Evolutionary conservation across 2,113 vertebrate species (phyloP), one percentile per base, ranked within the genome.

Genomic region (Pipa parva): DNA sequence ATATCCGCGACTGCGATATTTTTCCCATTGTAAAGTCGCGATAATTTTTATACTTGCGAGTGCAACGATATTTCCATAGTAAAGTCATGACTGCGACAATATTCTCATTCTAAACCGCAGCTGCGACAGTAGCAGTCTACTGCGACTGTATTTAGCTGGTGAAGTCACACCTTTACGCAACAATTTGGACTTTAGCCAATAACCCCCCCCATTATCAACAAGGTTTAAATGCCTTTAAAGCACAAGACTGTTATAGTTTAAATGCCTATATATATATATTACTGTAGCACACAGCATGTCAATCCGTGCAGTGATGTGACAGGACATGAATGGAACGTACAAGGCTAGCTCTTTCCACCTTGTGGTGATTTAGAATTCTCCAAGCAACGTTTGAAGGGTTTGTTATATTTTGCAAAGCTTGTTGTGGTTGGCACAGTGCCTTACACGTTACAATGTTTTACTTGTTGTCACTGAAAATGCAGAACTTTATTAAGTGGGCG

Each of bases 391-490:
- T 68, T 62, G 59, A 33, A 31, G 71, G 55, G 63, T 54, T n/a
- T 61, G 71, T 76, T 72, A 69, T 72, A 63, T 36, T 4, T 36
- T 10, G 0, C 68, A 15, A 50, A 26, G 29, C 65, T 75, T 80
- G 77, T 79, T 80, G 69, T 72, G 74, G 81, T 83, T 77, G 83
- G 81, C 75, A 56, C 55, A 17, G 39, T 51, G 4, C 71, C 31
- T 67, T 50, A 63, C 69, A 69, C 63, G 70, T 68, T 66, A 80
- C 74, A 78, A 76, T 5, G 65, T 63, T 0, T 27, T 42, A 77
- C 76, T 83, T 79, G 76, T 77, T 76, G 75, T 59, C 15, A 28
- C 63, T 59, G 7, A 71, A 75, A 78, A 62, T 2, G 24, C 29
- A 0, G 31, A 54, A 59, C 60, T 65, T 70, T 70, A 57, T 63